phyloP scores from a whole-genome alignment of 1,140 invertebrate genomes.

The Euura saliciscinereae region DNA sequence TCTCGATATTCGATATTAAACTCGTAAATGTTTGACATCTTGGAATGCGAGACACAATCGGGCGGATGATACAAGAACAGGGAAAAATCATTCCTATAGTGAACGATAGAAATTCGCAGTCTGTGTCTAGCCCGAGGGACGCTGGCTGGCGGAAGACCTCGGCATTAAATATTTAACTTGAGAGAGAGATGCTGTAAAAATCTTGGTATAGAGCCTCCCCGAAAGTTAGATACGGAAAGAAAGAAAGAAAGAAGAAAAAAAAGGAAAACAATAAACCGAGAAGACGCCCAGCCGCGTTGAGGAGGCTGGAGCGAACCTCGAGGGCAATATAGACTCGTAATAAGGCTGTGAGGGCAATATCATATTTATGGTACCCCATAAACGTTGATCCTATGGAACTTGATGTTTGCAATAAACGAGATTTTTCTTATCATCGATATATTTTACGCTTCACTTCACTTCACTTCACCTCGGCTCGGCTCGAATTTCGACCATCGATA shows the following conservation, averaged over 20 bases:
- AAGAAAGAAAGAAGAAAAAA: neutral
- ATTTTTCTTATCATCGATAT: conserved; percentile 24
- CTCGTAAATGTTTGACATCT: too few relatives aligned
- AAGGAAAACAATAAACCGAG: neutral
- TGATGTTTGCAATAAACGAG: conserved; percentile 28
- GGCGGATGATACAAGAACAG: neutral
- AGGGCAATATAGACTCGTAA: conserved; percentile 26
- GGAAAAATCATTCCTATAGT: neutral
- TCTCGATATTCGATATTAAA: too few relatives aligned
- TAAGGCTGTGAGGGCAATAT: conserved; percentile 24
- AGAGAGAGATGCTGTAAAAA: conserved; percentile 34
- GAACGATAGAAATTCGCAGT: neutral
- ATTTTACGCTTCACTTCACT: neutral
- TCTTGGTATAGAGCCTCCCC: conserved; percentile 8
- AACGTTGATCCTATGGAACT: conserved; percentile 23
- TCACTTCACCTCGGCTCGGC: too few relatives aligned
- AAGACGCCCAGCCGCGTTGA: neutral
- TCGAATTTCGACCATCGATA: neutral
- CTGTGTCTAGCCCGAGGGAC: neutral
- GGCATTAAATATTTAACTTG: conserved; percentile 43
- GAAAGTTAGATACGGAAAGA: too few relatives aligned
- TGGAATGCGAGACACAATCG: too few relatives aligned
- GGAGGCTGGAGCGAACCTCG: conserved; percentile 13
- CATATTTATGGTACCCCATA: conserved; percentile 26
- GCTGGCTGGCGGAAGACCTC: neutral